Percentiles rank a stretch among this genome's conserved stretches.
Evolutionary conservation across 2,113 vertebrate genomes (phyloP).

Genomic region (Hylia prasina): DNA sequence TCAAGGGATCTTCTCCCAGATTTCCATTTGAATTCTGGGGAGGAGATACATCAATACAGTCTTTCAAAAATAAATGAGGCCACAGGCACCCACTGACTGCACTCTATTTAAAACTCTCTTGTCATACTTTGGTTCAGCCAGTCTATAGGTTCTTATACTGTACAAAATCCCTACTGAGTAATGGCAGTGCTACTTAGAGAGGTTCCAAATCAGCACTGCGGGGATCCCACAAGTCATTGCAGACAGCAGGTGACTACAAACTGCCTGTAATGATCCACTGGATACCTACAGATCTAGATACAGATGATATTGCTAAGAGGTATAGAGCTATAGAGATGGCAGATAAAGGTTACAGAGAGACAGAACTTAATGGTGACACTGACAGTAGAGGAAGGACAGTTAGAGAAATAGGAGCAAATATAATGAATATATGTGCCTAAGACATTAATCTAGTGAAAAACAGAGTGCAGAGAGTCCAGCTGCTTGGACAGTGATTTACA

Average conservation of each 20-base stretch:
- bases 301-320: not conserved
- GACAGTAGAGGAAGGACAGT: not conserved
- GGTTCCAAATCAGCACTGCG: conserved; percentile 11
- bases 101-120: conserved; percentile 59
- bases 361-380: not conserved
- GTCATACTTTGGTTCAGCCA: conserved; percentile 44
- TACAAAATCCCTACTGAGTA: conserved; percentile 45
- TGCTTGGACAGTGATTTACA: not conserved
- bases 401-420: not conserved
- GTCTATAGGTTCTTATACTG: conserved; percentile 38
- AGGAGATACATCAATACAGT: conserved; percentile 58
- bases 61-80: conserved; percentile 67
- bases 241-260: conserved; percentile 14
- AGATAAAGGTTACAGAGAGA: not conserved
- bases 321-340: not conserved
- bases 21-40: conserved; percentile 60
- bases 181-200: conserved; percentile 22
- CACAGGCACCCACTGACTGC: conserved; percentile 51
- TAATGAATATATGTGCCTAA: not conserved
- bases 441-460: not conserved
- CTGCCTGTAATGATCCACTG: not conserved
- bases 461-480: not conserved
- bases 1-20: conserved; percentile 59
- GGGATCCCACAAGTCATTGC: not conserved
- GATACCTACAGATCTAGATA: not conserved